A percentile compares a stretch with the other conserved stretches of the same genome.
Conservation (phyloP, 2,888 invertebrate genomes). For the Cephonodes hylas region DNA sequence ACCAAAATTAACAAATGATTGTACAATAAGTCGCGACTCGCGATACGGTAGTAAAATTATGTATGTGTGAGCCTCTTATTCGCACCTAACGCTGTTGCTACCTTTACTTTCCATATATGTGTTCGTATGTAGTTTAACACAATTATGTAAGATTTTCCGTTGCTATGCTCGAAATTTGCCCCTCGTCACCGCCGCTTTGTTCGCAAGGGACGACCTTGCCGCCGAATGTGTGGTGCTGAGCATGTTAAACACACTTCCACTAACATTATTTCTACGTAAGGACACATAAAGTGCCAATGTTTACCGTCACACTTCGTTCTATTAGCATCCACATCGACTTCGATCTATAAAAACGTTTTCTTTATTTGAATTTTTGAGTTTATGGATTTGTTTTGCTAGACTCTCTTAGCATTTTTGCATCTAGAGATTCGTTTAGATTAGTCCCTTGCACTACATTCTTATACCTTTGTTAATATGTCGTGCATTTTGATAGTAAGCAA, state of each 20-base stretch:
- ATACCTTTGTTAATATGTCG: no score
- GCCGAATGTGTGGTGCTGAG: background rate
- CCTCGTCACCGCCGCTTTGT: background rate
- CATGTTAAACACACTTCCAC: conserved; percentile 3
- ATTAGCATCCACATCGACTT: background rate
- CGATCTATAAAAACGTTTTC: background rate
- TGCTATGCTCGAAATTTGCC: background rate
- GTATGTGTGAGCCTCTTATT: background rate
- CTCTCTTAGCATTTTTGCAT: background rate
- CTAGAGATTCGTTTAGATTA: background rate
- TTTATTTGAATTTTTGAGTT: background rate
- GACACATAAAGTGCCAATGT: background rate
- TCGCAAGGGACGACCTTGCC: background rate
- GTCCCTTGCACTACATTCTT: no score
- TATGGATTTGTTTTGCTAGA: background rate
- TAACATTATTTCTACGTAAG: conserved; percentile 1
- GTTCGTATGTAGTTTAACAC: background rate
- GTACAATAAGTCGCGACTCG: no score
- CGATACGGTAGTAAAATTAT: background rate
- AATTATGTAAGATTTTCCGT: background rate
- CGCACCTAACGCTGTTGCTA: background rate
- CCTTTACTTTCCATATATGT: background rate
- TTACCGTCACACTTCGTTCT: background rate
- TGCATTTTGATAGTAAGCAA: no score
- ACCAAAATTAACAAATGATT: no score